A percentile compares a stretch with the other conserved stretches of the same genome.
Conservation (phyloP, 2,888 invertebrate genomes). For the Tubulanus polymorphus region DNA sequence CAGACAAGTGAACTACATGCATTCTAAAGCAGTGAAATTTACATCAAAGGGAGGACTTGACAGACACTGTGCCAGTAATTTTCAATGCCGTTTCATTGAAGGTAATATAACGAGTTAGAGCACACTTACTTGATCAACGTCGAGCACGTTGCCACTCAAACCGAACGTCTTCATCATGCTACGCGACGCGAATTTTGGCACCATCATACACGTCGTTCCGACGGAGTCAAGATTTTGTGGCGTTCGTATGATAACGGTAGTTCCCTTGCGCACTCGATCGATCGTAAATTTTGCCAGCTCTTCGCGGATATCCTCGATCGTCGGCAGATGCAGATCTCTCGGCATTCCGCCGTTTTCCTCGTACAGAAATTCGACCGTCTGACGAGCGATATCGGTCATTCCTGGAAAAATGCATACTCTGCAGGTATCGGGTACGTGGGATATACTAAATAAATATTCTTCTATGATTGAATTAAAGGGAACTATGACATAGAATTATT, state of each 20-base stretch:
- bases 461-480: too few relatives aligned
- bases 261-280: slow-evolving; percentile 50
- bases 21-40: too few relatives aligned
- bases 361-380: slow-evolving; percentile 54
- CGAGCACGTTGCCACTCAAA: slow-evolving; percentile 51
- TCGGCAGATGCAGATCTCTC: slow-evolving; percentile 52
- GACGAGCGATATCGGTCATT: slow-evolving; percentile 53
- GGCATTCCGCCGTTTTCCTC: slow-evolving; percentile 54
- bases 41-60: too few relatives aligned
- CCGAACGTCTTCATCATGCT: slow-evolving; percentile 53
- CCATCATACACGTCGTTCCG: slow-evolving; percentile 30
- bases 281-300: slow-evolving; percentile 53
- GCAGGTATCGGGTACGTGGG: too few relatives aligned
- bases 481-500: too few relatives aligned
- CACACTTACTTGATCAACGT: slow-evolving; percentile 44
- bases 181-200: slow-evolving; percentile 49
- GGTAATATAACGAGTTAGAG: too few relatives aligned
- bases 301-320: slow-evolving; percentile 52
- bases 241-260: slow-evolving; percentile 45
- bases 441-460: too few relatives aligned
- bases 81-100: too few relatives aligned
- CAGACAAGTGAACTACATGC: too few relatives aligned
- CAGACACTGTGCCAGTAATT: too few relatives aligned
- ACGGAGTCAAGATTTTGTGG: slow-evolving; percentile 26
- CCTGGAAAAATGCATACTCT: slow-evolving; percentile 30